Conservation (phyloP, 2,113 vertebrate species). For the Xyliphius kryptos region DNA sequence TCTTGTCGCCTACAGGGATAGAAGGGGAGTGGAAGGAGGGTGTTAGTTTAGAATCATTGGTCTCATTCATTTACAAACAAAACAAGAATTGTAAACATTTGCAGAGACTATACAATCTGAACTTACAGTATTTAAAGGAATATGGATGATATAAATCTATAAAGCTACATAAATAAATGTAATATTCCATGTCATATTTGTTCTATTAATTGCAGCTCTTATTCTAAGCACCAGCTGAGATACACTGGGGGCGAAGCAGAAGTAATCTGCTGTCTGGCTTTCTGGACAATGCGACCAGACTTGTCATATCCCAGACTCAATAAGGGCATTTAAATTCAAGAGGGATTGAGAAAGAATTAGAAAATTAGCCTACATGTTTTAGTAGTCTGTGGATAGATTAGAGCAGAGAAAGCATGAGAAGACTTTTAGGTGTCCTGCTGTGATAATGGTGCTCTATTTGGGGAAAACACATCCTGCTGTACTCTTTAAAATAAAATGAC, state of each 20-base stretch:
- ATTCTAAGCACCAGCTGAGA: slow-evolving; percentile 6
- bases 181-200: not conserved
- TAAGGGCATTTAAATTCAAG: slow-evolving; percentile 15
- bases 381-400: not conserved
- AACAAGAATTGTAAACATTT: too few relatives aligned
- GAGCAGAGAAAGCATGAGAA: too few relatives aligned
- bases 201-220: not conserved
- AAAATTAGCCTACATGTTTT: not conserved
- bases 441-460: too few relatives aligned
- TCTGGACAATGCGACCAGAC: slow-evolving; percentile 21
- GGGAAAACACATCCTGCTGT: too few relatives aligned
- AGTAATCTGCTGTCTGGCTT: too few relatives aligned
- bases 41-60: not conserved
- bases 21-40: slow-evolving; percentile 14
- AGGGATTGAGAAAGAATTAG: slow-evolving; percentile 4
- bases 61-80: slow-evolving; percentile 6
- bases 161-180: too few relatives aligned
- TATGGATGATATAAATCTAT: not conserved
- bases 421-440: too few relatives aligned
- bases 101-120: too few relatives aligned
- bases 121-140: not conserved
- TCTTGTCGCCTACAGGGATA: slow-evolving; percentile 63
- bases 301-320: slow-evolving; percentile 5
- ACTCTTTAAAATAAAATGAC: too few relatives aligned
- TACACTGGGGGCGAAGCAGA: slow-evolving; percentile 17